These are phyloP conservation scores for Physella acuta DNA, from an alignment of 1,140 invertebrate species.

Conservation along the genomic window DNA sequence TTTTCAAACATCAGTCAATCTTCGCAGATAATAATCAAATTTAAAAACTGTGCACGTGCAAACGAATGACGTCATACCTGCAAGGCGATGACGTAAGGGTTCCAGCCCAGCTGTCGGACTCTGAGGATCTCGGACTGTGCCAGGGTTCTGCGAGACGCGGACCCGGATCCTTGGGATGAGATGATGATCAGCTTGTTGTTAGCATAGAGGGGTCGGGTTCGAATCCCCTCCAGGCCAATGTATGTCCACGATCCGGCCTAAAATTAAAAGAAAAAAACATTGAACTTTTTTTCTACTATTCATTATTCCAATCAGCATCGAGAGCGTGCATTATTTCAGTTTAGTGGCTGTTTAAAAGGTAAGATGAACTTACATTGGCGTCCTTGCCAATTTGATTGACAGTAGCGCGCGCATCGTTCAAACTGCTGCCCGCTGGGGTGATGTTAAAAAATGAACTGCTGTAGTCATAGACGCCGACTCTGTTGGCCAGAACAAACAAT, in stretches of 20 bases:
- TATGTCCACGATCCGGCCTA: background rate
- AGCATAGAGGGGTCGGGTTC: background rate
- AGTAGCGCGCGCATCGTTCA: background rate
- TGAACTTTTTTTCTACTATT: background rate
- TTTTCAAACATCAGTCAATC: background rate
- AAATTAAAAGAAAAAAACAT: background rate
- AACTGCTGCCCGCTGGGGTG: background rate
- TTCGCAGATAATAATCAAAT: background rate
- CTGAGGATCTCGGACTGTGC: background rate
- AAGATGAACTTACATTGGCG: background rate
- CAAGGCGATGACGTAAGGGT: background rate
- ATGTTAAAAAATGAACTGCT: no score
- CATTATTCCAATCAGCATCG: background rate
- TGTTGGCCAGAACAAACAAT: no score
- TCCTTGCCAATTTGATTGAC: background rate
- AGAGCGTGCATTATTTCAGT: background rate
- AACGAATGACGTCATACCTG: background rate
- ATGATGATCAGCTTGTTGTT: background rate
- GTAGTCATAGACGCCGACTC: no score
- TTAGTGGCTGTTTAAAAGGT: background rate
- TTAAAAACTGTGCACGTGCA: background rate
- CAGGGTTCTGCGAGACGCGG: background rate
- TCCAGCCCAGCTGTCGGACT: background rate
- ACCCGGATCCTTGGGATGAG: background rate
- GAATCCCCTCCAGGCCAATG: background rate